Conservation (phyloP, 2,113 vertebrate species). For the Sylvietta virens region DNA sequence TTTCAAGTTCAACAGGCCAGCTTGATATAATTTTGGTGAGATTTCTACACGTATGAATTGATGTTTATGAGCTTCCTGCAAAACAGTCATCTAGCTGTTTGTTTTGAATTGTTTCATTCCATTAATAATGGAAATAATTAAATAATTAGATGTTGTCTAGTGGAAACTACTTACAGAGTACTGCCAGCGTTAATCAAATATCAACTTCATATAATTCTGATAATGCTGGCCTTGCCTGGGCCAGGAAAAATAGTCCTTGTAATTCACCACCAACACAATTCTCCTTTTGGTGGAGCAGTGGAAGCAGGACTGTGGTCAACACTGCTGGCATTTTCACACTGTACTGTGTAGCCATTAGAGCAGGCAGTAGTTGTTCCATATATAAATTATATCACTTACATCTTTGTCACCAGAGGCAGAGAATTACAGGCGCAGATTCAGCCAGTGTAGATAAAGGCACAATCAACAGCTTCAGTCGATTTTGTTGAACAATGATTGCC, state of each 20-base stretch:
- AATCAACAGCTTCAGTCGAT: background rate
- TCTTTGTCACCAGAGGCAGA: background rate
- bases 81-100: constrained; percentile 58
- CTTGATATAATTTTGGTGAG: constrained; percentile 61
- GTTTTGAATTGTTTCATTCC: constrained; percentile 65
- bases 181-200: constrained; percentile 51
- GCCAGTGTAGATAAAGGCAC: background rate
- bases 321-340: background rate
- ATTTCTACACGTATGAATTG: constrained; percentile 31
- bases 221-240: background rate
- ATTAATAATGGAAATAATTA: constrained; percentile 72
- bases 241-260: background rate
- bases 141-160: constrained; percentile 61
- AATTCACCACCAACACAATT: background rate
- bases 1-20: constrained; percentile 64
- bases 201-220: constrained; percentile 11
- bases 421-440: background rate
- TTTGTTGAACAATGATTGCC: background rate
- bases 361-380: background rate
- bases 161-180: constrained; percentile 51
- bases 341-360: background rate
- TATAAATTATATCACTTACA: background rate
- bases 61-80: constrained; percentile 32
- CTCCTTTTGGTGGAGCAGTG: background rate
- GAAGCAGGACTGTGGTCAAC: background rate